These are phyloP conservation scores for Coluber constrictor DNA, from an alignment of 2,797 vertebrate species.

Conservation along the genomic window DNA sequence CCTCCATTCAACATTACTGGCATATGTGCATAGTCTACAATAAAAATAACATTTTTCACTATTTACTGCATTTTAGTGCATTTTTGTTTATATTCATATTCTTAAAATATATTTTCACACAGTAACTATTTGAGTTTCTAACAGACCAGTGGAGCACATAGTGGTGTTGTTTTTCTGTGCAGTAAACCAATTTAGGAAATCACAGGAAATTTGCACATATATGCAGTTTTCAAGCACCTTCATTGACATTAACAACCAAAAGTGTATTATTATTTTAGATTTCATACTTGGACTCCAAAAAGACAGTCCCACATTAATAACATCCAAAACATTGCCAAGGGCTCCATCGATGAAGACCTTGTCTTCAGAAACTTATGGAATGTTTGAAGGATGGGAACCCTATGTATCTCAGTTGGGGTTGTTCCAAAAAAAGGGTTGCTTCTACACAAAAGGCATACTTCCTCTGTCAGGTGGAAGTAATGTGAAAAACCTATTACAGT, in stretches of 20 bases:
- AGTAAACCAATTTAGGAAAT: neutral
- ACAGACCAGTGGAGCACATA: neutral
- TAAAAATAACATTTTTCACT: neutral
- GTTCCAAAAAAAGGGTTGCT: neutral
- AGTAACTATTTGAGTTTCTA: neutral
- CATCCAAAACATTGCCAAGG: neutral
- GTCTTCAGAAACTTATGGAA: neutral
- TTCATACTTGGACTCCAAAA: neutral
- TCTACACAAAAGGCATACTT: neutral
- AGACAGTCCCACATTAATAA: neutral
- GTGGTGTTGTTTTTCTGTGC: neutral
- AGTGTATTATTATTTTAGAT: neutral
- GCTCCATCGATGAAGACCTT: neutral
- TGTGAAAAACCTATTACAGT: neutral
- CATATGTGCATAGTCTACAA: conserved; percentile 28
- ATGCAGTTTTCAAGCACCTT: neutral
- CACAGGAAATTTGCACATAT: neutral
- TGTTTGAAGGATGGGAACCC: neutral
- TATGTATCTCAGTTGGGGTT: neutral
- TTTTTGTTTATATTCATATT: neutral
- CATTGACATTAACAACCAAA: neutral
- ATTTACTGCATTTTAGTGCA: neutral
- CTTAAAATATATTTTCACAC: neutral
- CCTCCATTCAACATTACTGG: conserved; percentile 29
- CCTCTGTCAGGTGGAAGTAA: neutral